Percentiles rank a stretch among this genome's conserved stretches.
Evolutionary conservation across 2,113 vertebrate genomes (phyloP).

Genomic region (Tragelaphus imberbis): DNA sequence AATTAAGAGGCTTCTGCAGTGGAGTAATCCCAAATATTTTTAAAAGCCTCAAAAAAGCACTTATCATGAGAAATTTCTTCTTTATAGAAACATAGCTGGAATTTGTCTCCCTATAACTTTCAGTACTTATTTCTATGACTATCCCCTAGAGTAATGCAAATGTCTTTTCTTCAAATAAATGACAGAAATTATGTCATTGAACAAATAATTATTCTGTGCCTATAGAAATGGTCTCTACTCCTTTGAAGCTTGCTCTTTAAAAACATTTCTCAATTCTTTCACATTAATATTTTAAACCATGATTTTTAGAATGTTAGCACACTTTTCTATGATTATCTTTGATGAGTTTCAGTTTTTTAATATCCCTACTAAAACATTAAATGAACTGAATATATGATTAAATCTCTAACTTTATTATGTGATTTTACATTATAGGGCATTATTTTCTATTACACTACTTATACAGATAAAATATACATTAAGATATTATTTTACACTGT

Average conservation of each 20-base stretch:
- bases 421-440: neutral
- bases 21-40: neutral
- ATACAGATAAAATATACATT: neutral
- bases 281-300: neutral
- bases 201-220: neutral
- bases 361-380: neutral
- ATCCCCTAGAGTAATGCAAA: neutral
- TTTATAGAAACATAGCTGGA: neutral
- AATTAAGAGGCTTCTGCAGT: neutral
- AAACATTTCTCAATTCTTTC: neutral
- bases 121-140: neutral
- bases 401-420: neutral
- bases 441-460: neutral
- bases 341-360: neutral
- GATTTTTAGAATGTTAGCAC: neutral
- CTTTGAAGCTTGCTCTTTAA: neutral
- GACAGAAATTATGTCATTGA: neutral
- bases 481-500: neutral
- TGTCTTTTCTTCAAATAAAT: neutral
- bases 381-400: neutral
- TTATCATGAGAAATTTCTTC: neutral
- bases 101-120: neutral
- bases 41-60: neutral
- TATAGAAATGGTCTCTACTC: neutral
- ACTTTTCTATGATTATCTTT: neutral